Evolutionary conservation across 1,140 invertebrate species (phyloP).

Genomic region (Temnothorax nylanderi): DNA sequence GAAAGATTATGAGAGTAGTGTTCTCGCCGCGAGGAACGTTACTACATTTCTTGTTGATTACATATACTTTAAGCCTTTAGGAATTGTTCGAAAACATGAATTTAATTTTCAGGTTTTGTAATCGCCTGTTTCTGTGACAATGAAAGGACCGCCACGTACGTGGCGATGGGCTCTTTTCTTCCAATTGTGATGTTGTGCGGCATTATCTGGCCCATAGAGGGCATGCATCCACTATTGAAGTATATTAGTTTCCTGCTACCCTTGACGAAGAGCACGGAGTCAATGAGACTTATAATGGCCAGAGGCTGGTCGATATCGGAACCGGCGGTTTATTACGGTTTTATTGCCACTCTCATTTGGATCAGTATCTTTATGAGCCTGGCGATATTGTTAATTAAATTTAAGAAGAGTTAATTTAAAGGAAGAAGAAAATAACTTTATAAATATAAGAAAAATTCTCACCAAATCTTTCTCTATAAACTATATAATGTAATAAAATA

Average conservation of each 20-base stretch:
- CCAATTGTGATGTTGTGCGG: conserved; percentile 96
- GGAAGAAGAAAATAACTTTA: background rate
- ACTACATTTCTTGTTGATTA: background rate
- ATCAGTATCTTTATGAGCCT: conserved; percentile 93
- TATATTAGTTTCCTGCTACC: conserved; percentile 94
- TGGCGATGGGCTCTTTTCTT: conserved; percentile 96
- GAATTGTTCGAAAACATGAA: background rate
- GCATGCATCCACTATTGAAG: conserved; percentile 92
- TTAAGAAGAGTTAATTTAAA: conserved; percentile 90
- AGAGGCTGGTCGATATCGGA: conserved; percentile 93
- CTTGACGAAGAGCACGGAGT: conserved; percentile 97
- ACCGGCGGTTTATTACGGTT: conserved; percentile 94
- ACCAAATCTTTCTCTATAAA: conserved; percentile 8
- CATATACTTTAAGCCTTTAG: background rate
- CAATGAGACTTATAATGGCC: conserved; percentile 94
- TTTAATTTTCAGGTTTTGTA: conserved; percentile 90
- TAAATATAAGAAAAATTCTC: background rate
- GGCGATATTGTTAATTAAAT: conserved; percentile 92
- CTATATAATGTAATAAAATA: background rate
- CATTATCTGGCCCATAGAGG: conserved; percentile 94
- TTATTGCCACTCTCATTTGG: conserved; percentile 94
- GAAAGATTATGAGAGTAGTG: background rate
- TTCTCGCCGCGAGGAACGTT: background rate
- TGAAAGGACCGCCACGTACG: conserved; percentile 96
- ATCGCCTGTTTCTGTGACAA: conserved; percentile 95